These are phyloP conservation scores for Myotis pilosus DNA, from an alignment of 2,797 vertebrate species.

Conservation along the genomic window DNA sequence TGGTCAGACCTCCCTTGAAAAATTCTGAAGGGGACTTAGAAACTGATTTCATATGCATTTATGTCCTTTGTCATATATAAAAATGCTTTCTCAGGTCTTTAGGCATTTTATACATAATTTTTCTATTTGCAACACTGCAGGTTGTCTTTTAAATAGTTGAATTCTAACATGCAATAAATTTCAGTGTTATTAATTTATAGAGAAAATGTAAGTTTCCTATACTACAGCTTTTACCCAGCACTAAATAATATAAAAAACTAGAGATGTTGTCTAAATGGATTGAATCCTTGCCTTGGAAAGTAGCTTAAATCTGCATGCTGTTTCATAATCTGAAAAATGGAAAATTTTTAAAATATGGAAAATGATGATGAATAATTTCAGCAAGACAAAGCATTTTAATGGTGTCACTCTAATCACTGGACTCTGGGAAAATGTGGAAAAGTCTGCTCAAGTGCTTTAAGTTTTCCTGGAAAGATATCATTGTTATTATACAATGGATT, in stretches of 20 bases:
- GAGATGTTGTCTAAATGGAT: neutral
- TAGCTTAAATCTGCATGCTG: neutral
- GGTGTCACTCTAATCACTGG: neutral
- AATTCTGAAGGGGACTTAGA: neutral
- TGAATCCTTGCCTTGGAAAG: neutral
- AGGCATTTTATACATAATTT: neutral
- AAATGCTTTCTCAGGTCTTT: conserved; percentile 32
- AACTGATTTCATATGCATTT: conserved; percentile 46
- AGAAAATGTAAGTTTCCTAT: conserved; percentile 19
- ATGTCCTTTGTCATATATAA: neutral
- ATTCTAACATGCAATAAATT: neutral
- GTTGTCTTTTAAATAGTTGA: conserved; percentile 41
- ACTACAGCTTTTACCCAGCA: neutral
- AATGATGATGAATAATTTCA: neutral
- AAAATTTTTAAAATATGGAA: neutral
- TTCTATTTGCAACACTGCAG: neutral
- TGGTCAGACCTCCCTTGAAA: conserved; percentile 24
- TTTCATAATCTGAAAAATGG: conserved; percentile 23
- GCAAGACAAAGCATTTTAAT: conserved; percentile 1
- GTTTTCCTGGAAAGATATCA: neutral
- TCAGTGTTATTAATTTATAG: neutral
- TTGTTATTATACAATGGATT: neutral
- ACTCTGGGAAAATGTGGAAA: neutral
- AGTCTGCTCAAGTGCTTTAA: neutral
- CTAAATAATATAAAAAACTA: neutral